Evolutionary conservation across 2,888 invertebrate species (phyloP).

Genomic region (Pardosa pseudoannulata): DNA sequence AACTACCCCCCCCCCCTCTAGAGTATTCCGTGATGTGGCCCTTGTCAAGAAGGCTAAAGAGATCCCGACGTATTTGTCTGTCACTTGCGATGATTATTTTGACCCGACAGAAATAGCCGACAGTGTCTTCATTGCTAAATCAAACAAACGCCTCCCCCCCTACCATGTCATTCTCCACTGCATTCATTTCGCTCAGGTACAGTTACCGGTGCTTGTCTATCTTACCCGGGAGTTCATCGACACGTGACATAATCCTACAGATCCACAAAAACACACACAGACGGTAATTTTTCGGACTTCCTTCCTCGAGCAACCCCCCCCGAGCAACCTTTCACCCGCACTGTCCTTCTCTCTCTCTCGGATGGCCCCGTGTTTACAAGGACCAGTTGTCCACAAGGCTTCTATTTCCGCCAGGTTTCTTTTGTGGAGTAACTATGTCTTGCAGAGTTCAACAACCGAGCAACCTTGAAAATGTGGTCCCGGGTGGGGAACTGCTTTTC

Average conservation of each 20-base stretch:
- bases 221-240: neutral
- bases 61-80: too few relatives aligned
- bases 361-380: neutral
- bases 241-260: neutral
- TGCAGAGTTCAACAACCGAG: neutral
- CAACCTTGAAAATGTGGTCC: neutral
- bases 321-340: neutral
- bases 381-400: neutral
- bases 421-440: neutral
- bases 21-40: too few relatives aligned
- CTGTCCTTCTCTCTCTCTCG: too few relatives aligned
- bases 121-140: neutral
- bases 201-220: neutral
- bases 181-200: neutral
- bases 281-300: conserved; percentile 2
- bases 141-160: neutral
- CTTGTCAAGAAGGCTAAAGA: too few relatives aligned
- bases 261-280: neutral
- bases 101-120: too few relatives aligned
- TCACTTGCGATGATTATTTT: too few relatives aligned
- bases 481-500: neutral
- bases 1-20: too few relatives aligned
- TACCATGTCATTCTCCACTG: neutral
- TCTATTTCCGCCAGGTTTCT: conserved; percentile 12
- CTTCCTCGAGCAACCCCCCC: neutral